Conservation (phyloP, 2,888 invertebrate species). For the Lamellibrachia columna region DNA sequence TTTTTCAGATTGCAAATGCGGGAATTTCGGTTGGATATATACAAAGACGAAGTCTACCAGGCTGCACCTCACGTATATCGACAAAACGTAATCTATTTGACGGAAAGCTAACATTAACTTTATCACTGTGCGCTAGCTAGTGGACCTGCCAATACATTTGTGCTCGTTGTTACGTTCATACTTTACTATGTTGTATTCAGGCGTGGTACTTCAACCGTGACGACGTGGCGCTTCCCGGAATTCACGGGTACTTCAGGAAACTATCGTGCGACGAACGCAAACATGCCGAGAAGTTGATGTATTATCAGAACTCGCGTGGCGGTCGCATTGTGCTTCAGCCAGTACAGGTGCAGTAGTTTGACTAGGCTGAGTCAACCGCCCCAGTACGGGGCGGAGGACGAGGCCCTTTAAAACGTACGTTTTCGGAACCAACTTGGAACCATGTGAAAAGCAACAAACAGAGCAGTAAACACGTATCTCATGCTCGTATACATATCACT, state of each 20-base stretch:
- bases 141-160: background rate
- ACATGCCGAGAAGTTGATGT: conserved; percentile 76
- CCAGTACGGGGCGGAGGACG: background rate
- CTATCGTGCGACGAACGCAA: conserved; percentile 82
- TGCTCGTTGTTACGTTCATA: background rate
- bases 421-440: no score
- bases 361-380: background rate
- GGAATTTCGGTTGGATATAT: background rate
- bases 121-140: no score
- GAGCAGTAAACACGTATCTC: no score
- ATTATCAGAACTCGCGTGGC: conserved; percentile 77
- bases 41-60: no score
- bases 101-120: no score
- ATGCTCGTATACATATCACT: no score
- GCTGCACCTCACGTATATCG: no score
- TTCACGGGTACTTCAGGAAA: conserved; percentile 77
- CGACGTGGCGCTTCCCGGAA: conserved; percentile 77
- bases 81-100: no score
- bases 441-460: no score
- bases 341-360: background rate
- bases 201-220: conserved; percentile 83
- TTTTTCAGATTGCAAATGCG: background rate
- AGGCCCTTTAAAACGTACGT: no score
- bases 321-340: conserved; percentile 76
- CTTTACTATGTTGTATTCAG: conserved; percentile 57